Conservation (phyloP, 2,113 vertebrate species). For the Indicator indicator region DNA sequence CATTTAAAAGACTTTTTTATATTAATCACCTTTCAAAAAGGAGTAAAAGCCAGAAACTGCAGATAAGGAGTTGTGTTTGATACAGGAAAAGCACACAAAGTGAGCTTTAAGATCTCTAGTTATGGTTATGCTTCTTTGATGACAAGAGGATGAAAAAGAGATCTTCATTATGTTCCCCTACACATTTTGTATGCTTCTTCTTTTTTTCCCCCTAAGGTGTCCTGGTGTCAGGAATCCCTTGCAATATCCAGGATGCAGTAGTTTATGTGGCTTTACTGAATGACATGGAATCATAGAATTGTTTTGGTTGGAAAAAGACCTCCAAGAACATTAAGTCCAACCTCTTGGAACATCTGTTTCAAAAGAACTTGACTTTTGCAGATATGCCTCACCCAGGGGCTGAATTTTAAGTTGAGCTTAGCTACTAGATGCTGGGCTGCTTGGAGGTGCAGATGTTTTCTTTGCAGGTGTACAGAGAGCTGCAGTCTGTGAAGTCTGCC, state of each 20-base stretch:
- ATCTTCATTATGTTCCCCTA: not conserved
- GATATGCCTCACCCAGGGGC: not conserved
- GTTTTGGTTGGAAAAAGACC: too few species aligned
- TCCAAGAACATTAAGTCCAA: rapidly evolving
- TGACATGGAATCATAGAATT: not conserved
- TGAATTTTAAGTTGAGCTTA: not conserved
- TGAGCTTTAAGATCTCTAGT: not conserved
- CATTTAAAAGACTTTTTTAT: conserved; percentile 15
- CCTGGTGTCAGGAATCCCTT: conserved; percentile 18
- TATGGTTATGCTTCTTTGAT: not conserved
- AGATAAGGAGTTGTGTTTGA: not conserved
- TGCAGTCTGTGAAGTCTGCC: not conserved
- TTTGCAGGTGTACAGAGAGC: not conserved
- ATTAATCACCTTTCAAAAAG: conserved; percentile 32
- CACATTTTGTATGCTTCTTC: not conserved
- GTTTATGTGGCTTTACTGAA: conserved; percentile 13
- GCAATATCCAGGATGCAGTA: not conserved
- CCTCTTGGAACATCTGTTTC: rapidly evolving
- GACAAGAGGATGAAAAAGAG: not conserved
- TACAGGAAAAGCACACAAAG: conserved; percentile 40
- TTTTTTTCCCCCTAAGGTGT: not conserved
- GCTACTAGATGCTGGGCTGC: not conserved
- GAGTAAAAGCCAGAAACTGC: conserved; percentile 15
- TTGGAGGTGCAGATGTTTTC: not conserved
- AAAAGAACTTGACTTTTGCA: not conserved